Evolutionary conservation across 2,113 vertebrate species (phyloP), one percentile per base, ranked within the genome.

Genomic region (Ceyx melanurus): DNA sequence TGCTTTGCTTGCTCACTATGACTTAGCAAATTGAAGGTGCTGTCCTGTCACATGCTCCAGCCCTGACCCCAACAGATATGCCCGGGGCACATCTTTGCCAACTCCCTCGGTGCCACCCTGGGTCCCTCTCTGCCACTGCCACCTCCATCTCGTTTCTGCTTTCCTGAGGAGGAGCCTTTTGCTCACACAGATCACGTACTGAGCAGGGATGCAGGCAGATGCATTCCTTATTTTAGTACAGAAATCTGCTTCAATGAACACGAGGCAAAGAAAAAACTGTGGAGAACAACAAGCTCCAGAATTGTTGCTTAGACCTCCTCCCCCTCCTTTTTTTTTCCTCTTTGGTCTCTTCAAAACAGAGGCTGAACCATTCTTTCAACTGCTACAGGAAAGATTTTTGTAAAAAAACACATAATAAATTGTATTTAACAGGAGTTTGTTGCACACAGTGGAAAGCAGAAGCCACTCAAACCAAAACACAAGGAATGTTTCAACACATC

Each of bases 1-100:
- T 62, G 80, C 31, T 95, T 95, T n/a, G 93, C 94, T 91, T 77
- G 88, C 18, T 96, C 95, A 96, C 94, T 54, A n/a, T 95, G 96
- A 96, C 94, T 90, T 87, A 76, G 95, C 95, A 96, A 73, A 89
- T 93, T 29, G 71, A 89, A 96, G 50, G 73, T 75, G 54, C 74
- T n/a, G 8, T 37, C 74, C 67, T 23, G 60, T 96, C 92, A 96
- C 92, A 76, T 92, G 90, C 92, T 89, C n/a, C 15, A 28, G 33
- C n/a, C 87, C 67, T 0, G 75, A 89, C 67, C 92, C 91, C 67
- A 89, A 60, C 54, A 66, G 66, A 94, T 12, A 86, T 0, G 0
- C 80, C 54, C 54, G n/a, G 0, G 11, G 58, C 28, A 21, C n/a
- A 53, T 78, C 67, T 83, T 3, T 81, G 91, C 92, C 80, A 86